Evolutionary conservation across 2,113 vertebrate species (phyloP).

Genomic region (Rhagologus leucostigma): DNA sequence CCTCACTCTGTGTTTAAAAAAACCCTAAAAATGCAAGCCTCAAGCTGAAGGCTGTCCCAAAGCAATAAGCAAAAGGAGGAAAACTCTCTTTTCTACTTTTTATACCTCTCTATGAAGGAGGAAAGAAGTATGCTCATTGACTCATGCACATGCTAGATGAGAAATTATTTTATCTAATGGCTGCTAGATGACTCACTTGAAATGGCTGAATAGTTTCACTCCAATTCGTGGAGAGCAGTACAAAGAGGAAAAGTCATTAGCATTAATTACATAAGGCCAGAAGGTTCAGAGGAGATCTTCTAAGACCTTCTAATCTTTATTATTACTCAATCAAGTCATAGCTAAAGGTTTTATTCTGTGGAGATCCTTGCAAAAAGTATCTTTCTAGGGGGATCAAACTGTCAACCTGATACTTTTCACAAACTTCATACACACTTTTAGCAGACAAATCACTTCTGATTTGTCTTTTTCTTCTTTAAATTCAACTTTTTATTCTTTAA

Average conservation of each 20-base stretch:
- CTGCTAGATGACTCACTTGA: neutral
- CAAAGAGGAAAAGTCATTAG: neutral
- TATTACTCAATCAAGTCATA: neutral
- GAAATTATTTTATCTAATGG: neutral
- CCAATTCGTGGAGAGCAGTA: neutral
- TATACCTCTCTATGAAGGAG: neutral
- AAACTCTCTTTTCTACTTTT: neutral
- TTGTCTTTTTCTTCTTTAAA: neutral
- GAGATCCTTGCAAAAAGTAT: neutral
- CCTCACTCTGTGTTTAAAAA: neutral
- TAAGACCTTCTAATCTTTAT: neutral
- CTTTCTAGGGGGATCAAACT: neutral
- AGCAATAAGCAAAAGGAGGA: neutral
- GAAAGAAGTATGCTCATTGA: neutral
- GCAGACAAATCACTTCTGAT: neutral
- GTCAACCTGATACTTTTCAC: neutral
- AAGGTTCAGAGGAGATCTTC: neutral
- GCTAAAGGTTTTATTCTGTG: neutral
- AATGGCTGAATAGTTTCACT: neutral
- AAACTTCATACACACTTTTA: neutral
- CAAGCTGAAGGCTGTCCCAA: neutral
- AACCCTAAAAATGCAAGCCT: neutral
- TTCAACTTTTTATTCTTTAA: neutral
- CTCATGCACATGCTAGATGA: neutral
- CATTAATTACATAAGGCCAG: neutral